Conservation (phyloP, 2,797 vertebrate genomes). For the Acomys russatus region DNA sequence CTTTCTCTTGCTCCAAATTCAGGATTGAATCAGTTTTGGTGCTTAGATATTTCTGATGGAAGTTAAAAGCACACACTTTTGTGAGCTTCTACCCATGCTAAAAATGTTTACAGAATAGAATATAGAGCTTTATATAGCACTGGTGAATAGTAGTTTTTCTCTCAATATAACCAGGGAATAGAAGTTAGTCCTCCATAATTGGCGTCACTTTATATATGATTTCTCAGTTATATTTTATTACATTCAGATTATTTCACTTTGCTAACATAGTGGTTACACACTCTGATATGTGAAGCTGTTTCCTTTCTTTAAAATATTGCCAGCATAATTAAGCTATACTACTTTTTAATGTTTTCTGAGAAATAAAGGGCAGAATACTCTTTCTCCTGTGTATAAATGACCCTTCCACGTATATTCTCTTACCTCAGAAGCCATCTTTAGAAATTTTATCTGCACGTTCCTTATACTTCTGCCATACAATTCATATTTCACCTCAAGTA, state of each 20-base stretch:
- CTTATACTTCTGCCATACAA: not conserved
- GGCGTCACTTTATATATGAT: not conserved
- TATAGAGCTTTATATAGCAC: not conserved
- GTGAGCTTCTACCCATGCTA: not conserved
- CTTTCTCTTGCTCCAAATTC: constrained; percentile 1
- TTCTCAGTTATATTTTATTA: not conserved
- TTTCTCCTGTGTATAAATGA: not conserved
- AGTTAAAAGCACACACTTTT: constrained; percentile 28
- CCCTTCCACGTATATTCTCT: not conserved
- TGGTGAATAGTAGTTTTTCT: not conserved
- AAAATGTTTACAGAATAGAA: constrained; percentile 3
- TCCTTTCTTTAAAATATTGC: not conserved
- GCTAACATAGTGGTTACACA: not conserved
- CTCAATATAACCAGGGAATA: not conserved
- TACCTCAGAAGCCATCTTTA: not conserved
- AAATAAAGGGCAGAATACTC: not conserved
- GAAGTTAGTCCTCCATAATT: not conserved
- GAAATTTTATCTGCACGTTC: not conserved
- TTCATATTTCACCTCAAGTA: not conserved
- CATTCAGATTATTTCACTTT: not conserved
- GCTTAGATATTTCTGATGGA: constrained; percentile 60
- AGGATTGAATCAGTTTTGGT: constrained; percentile 21
- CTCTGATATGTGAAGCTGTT: not conserved
- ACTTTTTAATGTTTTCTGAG: not conserved
- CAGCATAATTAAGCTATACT: not conserved